phyloP scores from a whole-genome alignment of 53 echinoderm and acorn worm genomes.

The Apostichopus leukothele region DNA sequence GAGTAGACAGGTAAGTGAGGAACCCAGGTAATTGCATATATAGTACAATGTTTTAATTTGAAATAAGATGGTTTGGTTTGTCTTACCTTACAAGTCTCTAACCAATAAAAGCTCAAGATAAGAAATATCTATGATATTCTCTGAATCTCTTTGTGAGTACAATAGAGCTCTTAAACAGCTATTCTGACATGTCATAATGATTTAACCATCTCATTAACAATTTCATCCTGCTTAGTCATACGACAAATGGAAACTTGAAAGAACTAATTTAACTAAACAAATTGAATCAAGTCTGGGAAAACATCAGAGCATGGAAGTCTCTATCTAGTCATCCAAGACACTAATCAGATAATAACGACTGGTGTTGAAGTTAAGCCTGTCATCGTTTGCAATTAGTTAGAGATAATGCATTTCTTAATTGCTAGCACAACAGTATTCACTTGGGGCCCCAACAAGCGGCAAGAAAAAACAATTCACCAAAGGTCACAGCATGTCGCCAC shows the following conservation, averaged over 20 bases:
- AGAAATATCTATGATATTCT: no score
- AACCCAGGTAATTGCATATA: no score
- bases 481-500: not conserved
- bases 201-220: no score
- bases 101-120: no score
- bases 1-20: no score
- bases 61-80: no score
- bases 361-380: constrained; percentile 4
- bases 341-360: not conserved
- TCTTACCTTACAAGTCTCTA: no score
- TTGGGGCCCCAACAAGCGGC: not conserved
- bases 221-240: constrained; percentile 1
- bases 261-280: not conserved
- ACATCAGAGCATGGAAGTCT: not conserved
- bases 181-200: no score
- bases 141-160: no score
- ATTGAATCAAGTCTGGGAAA: not conserved
- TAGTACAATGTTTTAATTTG: no score
- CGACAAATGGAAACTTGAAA: not conserved
- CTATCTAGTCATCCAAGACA: not conserved
- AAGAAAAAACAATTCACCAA: not conserved
- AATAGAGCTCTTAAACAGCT: no score
- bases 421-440: not conserved
- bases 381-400: constrained; percentile 1
- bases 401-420: not conserved